These are phyloP conservation scores for Cheilosia soror DNA, from an alignment of 2,888 invertebrate species.

Conservation along the genomic window DNA sequence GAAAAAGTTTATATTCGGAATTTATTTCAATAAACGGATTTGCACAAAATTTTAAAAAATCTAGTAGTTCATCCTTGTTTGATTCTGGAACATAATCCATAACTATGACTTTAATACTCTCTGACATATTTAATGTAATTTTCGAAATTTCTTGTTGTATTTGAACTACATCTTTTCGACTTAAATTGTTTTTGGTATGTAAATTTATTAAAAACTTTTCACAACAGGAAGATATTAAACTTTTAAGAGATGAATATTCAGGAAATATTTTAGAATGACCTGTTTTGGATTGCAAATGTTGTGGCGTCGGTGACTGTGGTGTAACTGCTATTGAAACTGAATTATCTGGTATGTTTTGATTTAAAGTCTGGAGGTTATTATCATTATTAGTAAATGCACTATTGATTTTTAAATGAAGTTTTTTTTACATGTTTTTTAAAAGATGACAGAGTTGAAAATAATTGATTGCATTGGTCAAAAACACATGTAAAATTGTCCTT, in stretches of 20 bases:
- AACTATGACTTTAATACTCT: conserved; percentile 10
- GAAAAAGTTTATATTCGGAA: conserved; percentile 23
- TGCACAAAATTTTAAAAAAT: conserved; percentile 16
- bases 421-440: conserved; percentile 35
- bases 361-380: not conserved
- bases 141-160: conserved; percentile 10
- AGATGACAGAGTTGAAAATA: conserved; percentile 22
- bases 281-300: conserved; percentile 6
- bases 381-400: not conserved
- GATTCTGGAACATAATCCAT: conserved; percentile 16
- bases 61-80: conserved; percentile 10
- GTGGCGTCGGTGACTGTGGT: not conserved
- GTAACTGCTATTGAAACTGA: conserved; percentile 1
- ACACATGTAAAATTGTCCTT: conserved; percentile 18
- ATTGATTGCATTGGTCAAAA: conserved; percentile 13
- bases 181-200: conserved; percentile 21
- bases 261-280: not conserved
- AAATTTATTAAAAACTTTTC: conserved; percentile 15
- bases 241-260: not conserved
- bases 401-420: conserved; percentile 10
- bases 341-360: not conserved
- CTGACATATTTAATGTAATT: conserved; percentile 21
- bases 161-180: not conserved
- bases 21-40: conserved; percentile 34
- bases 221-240: not conserved